Conservation (phyloP, 2,797 vertebrate genomes). For the Otolemur crassicaudatus region DNA sequence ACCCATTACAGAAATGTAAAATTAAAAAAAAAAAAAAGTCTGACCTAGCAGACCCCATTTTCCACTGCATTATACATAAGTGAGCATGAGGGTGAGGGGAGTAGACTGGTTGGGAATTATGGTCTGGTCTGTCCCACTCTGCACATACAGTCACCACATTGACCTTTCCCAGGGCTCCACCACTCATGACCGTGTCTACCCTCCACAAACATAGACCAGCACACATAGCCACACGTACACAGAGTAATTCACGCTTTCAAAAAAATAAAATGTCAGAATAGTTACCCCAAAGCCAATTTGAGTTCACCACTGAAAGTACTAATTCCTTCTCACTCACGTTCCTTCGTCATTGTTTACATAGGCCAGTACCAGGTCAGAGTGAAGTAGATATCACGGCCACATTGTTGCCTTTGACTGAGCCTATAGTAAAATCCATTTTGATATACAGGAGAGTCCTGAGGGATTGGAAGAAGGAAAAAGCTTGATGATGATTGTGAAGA, state of each 20-base stretch:
- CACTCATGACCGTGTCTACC: accelerated
- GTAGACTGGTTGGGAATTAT: accelerated
- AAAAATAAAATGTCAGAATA: background rate
- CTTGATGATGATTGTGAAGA: background rate
- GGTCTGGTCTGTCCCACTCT: background rate
- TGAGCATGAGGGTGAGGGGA: background rate
- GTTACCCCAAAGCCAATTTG: background rate
- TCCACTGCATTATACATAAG: background rate
- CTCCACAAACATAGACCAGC: background rate
- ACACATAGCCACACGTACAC: accelerated
- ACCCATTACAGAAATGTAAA: background rate
- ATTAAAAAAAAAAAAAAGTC: background rate
- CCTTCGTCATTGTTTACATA: background rate
- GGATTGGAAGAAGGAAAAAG: background rate
- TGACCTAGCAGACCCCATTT: background rate
- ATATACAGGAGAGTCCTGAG: background rate
- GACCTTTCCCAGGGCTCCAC: background rate
- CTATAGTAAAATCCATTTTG: background rate
- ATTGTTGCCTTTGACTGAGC: background rate
- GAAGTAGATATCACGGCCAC: background rate
- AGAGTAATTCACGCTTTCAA: background rate
- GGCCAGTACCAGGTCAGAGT: background rate
- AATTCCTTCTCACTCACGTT: background rate
- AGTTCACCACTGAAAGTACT: background rate
- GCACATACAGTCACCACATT: background rate